A percentile compares a stretch with the other conserved stretches of the same genome.
phyloP scores from a whole-genome alignment of 2,888 invertebrate species.

The Acrobasis consociella region DNA sequence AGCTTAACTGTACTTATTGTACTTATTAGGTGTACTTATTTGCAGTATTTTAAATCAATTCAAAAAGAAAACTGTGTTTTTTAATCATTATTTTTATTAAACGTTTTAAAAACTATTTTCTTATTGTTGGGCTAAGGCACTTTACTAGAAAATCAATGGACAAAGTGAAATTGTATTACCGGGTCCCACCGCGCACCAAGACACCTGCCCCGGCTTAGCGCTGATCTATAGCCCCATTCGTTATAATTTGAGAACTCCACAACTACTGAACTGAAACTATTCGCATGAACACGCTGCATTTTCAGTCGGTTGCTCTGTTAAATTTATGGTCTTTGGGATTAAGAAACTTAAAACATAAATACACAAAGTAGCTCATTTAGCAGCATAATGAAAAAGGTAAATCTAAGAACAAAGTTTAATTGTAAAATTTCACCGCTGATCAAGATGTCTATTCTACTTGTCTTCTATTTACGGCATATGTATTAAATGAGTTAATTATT shows the following conservation, averaged over 20 bases:
- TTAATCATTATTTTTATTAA: too few relatives aligned
- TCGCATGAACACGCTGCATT: constrained; percentile 10
- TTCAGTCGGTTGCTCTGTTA: neutral
- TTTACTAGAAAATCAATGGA: neutral
- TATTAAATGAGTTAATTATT: too few relatives aligned
- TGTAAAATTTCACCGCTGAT: too few relatives aligned
- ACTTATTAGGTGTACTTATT: too few relatives aligned
- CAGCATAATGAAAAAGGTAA: too few relatives aligned
- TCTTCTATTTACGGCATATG: too few relatives aligned
- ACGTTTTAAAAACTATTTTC: too few relatives aligned
- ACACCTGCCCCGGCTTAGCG: constrained; percentile 38
- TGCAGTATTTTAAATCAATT: too few relatives aligned
- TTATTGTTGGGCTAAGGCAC: neutral
- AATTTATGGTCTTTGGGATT: neutral
- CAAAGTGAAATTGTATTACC: constrained; percentile 6
- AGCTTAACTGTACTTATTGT: too few relatives aligned
- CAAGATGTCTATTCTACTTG: too few relatives aligned
- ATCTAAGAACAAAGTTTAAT: too few relatives aligned
- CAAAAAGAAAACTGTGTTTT: too few relatives aligned
- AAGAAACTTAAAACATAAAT: neutral
- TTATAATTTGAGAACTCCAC: constrained; percentile 47
- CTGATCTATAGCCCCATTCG: constrained; percentile 52
- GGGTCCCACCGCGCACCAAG: neutral
- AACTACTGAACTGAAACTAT: constrained; percentile 13
- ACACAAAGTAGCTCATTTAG: neutral